phyloP scores from a whole-genome alignment of 1,140 invertebrate species.

The Brachionus asplanchnoidis region DNA sequence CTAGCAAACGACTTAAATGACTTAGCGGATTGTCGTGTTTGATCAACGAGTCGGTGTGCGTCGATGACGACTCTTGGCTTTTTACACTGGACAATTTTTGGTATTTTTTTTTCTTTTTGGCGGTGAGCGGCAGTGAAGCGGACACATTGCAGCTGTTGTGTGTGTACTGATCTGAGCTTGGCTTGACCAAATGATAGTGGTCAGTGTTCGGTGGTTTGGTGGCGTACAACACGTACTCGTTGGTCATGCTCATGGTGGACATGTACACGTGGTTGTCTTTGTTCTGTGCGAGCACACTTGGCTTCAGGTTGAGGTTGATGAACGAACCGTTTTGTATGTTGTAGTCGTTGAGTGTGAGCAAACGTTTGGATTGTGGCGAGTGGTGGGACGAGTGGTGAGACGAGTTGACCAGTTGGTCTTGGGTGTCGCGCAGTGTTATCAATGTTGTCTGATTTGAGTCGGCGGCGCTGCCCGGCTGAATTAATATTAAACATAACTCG shows the following conservation, averaged over 20 bases:
- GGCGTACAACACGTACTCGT: slow-evolving; percentile 9
- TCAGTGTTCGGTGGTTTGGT: neutral
- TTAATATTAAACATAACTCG: neutral
- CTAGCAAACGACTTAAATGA: neutral
- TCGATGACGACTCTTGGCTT: neutral
- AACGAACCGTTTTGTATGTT: slow-evolving; percentile 41
- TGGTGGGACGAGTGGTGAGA: neutral
- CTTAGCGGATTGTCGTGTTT: neutral
- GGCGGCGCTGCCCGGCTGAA: neutral
- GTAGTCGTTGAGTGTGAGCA: slow-evolving; percentile 19
- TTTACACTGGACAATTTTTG: slow-evolving; percentile 28
- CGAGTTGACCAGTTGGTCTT: neutral
- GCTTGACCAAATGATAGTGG: slow-evolving; percentile 12
- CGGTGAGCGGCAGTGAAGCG: neutral
- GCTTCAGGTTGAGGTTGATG: neutral
- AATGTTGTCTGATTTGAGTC: neutral
- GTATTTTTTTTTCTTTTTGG: neutral
- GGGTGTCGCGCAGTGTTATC: neutral
- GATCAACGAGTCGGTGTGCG: neutral
- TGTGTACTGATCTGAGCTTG: neutral
- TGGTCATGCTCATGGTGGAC: slow-evolving; percentile 18
- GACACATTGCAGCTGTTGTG: neutral
- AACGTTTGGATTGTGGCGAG: neutral
- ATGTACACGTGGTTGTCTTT: slow-evolving; percentile 21
- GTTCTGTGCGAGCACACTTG: neutral